Base-by-base conservation (phyloP, 2,888 invertebrate genomes). In the Laspeyria flexula region DNA sequence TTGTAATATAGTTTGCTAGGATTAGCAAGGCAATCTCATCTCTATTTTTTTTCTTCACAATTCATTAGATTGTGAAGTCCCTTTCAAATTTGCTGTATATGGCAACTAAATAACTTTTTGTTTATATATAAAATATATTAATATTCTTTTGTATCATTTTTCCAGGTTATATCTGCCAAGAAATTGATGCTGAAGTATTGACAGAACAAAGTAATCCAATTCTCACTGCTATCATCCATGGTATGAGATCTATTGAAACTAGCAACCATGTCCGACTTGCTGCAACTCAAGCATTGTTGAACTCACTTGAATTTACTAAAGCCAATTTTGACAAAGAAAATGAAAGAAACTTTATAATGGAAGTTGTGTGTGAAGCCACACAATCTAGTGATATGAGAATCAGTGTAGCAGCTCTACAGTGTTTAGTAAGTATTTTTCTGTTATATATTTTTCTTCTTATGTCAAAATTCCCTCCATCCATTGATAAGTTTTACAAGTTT, bases 271-370 rank as follows among this genome's bases (percentile, higher is more conserved):
- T 99, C 2, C 94, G 98, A 57, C 93, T 99, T 43, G 99, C 99
- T 33, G 99, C 99, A 16, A 99, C 99, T 4, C 98, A 96, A 71
- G 99, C 99, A 1, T 93, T 99, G 21, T 94, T 97, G 40, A 99
- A 99, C 89, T 99, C 99, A 0, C 91, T 99, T 45, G 99, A 99
- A 92, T 99, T 99, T 81, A 99, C 99, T 11, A 97, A 97, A 91
- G 97, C 97, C 23, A 99, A 99, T 92, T 99, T 99, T 90, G 99
- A 99, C 73, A 97, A 97, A 82, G 99, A 99, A 93, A 95, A 96
- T 50, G 99, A 99, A 89, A 94, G 99, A 62, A 98, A 99, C 89
- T 99, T 98, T 83, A 99, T 99, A 47, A 99, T 99, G 99, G 99
- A 99, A 93, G 98, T 99, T 43, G 99, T 99, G 5, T 99, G 99